phyloP scores from a whole-genome alignment of 2,888 invertebrate species.

The Lasioglossum lativentre region DNA sequence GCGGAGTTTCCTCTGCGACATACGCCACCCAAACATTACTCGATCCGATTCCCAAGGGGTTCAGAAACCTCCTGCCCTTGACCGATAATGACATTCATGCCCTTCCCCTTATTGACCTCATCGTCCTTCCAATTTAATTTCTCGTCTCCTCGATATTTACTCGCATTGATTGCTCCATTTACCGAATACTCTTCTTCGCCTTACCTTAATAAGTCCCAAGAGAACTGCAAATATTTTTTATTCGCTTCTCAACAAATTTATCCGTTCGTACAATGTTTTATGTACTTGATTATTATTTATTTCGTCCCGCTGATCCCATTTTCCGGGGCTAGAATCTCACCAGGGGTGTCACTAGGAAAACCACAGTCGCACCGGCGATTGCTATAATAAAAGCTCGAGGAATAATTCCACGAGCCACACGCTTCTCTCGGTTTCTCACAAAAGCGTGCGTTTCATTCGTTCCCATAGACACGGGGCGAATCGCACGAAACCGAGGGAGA shows the following conservation, averaged over 20 bases:
- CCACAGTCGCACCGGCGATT: neutral
- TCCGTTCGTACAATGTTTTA: too few species aligned
- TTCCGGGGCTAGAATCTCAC: neutral
- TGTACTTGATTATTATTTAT: too few species aligned
- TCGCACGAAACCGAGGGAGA: constrained; percentile 49
- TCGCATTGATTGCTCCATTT: too few species aligned
- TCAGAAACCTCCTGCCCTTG: constrained; percentile 70
- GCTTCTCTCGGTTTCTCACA: neutral
- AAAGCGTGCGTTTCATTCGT: constrained; percentile 43
- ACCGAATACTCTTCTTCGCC: too few species aligned
- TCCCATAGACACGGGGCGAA: constrained; percentile 66
- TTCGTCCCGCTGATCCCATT: neutral
- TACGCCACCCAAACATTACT: constrained; percentile 63
- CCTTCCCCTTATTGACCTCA: neutral
- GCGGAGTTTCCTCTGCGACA: constrained; percentile 74
- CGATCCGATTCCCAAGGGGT: constrained; percentile 73
- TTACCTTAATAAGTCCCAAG: too few species aligned
- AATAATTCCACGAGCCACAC: neutral
- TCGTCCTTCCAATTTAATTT: neutral
- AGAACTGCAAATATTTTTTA: too few species aligned
- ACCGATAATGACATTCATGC: constrained; percentile 27
- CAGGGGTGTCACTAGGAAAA: neutral
- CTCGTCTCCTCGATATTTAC: neutral
- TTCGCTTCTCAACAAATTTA: too few species aligned
- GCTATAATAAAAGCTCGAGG: neutral